Base-by-base conservation (phyloP, 2,888 invertebrate species). In the Ormyrus nitidulus region DNA sequence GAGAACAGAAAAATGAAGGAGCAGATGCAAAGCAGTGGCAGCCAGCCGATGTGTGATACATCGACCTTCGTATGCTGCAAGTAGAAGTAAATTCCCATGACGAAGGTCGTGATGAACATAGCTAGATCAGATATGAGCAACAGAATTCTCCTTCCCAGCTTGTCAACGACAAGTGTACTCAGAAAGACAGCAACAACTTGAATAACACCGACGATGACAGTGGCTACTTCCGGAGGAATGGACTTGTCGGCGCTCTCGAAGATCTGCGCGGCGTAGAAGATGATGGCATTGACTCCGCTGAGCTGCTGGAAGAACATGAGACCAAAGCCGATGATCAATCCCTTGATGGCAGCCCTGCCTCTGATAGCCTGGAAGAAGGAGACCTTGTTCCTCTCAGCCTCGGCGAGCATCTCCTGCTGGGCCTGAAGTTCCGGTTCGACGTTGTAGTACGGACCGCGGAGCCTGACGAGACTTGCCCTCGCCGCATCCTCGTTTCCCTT, bases 281-380 rank as follows among this genome's bases (percentile, higher is more conserved):
- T 95, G 6, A 97, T 95, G 0, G 96, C 95, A 86, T 97, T 97
- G 71, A 96, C 94, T 58, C 96, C 96, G 81, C 95, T 94, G 77
- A 97, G 91, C 89, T 98, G 98, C 88, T 98, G 98, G 91, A 97
- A 96, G 85, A 97, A 91, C 97, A 98, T 97, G 7, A 98, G 92
- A 4, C 95, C 94, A 87, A 95, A 94, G 83, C 94, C 94, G 79
- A 96, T 95, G 11, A 94, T 79, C 4, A 96, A 90, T 0, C 95
- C 95, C 87, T 93, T 95, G 44, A 93, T 89, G 0, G 95, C 93
- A 0, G 93, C 93, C 83, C 91, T 93, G 71, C 94, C 93, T 2
- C 91, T 92, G 10, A 95, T 92, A 0, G 94, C 93, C 1, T 91
- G 87, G 6, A 86, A 77, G 80, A 95, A 92, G 0, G 95, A 93